phyloP scores from a whole-genome alignment of 2,113 vertebrate genomes.

The Hydropotes inermis region DNA sequence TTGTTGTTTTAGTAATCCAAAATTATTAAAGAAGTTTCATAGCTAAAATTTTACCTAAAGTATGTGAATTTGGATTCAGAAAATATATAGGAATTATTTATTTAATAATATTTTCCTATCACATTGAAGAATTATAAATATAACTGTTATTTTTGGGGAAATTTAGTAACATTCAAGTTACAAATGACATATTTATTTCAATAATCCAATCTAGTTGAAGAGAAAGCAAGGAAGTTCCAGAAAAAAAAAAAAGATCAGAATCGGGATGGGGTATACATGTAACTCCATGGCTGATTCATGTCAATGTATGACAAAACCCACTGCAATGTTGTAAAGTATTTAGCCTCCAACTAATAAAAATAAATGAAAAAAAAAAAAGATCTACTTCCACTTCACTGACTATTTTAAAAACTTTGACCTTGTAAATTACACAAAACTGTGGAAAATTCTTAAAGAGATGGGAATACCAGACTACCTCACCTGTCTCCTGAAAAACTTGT shows the following conservation, averaged over 20 bases:
- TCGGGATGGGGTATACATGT: no score
- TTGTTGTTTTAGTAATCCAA: background rate
- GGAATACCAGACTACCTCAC: background rate
- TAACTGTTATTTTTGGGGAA: background rate
- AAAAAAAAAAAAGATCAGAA: background rate
- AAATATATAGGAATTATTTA: background rate
- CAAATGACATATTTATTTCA: background rate
- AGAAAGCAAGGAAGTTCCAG: background rate
- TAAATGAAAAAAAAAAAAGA: background rate
- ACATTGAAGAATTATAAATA: background rate
- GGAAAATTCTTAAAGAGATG: background rate
- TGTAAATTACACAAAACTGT: background rate
- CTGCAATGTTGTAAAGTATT: no score
- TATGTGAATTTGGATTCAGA: background rate
- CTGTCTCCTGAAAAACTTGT: background rate
- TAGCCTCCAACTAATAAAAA: no score
- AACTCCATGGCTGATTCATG: no score
- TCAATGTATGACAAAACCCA: no score
- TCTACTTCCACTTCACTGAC: background rate
- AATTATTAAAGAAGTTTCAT: background rate
- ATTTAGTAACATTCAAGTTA: background rate
- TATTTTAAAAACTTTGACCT: background rate
- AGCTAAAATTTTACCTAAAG: background rate
- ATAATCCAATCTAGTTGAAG: background rate
- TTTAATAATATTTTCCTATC: background rate